phyloP scores from a whole-genome alignment of 2,797 vertebrate genomes.

The Aeoliscus strigatus region DNA sequence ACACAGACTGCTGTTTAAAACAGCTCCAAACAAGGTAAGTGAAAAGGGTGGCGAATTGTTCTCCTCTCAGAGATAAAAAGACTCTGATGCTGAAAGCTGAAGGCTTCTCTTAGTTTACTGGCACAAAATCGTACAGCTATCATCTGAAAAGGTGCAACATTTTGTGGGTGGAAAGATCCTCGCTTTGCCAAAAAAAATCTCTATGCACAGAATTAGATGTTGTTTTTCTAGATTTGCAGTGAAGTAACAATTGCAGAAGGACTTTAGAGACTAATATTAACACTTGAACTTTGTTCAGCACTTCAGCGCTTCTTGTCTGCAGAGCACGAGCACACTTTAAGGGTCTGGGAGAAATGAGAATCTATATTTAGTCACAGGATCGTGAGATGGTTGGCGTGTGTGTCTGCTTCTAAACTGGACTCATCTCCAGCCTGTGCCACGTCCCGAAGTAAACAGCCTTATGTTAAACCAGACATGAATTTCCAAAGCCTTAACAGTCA shows the following conservation, averaged over 20 bases:
- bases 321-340: slow-evolving; percentile 31
- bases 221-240: slow-evolving; percentile 15
- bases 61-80: slow-evolving; percentile 10
- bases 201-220: slow-evolving; percentile 13
- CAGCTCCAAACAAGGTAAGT: slow-evolving; percentile 4
- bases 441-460: slow-evolving; percentile 67
- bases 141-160: slow-evolving; percentile 31
- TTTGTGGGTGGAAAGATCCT: slow-evolving; percentile 34
- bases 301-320: slow-evolving; percentile 48
- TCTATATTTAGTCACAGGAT: slow-evolving; percentile 66
- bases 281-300: slow-evolving; percentile 27
- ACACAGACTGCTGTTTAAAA: slow-evolving; percentile 1
- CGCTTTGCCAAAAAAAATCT: slow-evolving; percentile 27
- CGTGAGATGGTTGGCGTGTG: slow-evolving; percentile 63
- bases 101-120: slow-evolving; percentile 17
- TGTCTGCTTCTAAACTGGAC: slow-evolving; percentile 50
- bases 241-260: slow-evolving; percentile 21
- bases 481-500: slow-evolving; percentile 66
- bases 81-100: slow-evolving; percentile 9
- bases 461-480: slow-evolving; percentile 61
- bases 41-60: slow-evolving; percentile 6
- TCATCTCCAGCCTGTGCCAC: slow-evolving; percentile 53
- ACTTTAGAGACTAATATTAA: slow-evolving; percentile 40
- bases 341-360: slow-evolving; percentile 53
- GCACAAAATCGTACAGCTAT: slow-evolving; percentile 22